Evolutionary conservation across 2,888 invertebrate species (phyloP).

Genomic region (Drosophila pseudotalamancana): DNA sequence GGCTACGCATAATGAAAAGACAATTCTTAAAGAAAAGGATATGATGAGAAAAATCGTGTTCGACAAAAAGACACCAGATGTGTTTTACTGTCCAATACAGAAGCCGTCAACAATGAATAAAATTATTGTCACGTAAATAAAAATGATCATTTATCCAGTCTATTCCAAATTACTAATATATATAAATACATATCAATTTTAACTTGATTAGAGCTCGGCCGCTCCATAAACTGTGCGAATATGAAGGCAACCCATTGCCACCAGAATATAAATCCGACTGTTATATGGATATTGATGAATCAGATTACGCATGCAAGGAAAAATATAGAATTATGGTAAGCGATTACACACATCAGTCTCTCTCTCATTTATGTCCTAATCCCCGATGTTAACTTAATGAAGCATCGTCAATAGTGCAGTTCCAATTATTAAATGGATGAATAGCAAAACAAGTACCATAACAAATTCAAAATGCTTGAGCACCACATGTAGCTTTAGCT

Average conservation of each 20-base stretch:
- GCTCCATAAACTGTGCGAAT: slow-evolving; percentile 90
- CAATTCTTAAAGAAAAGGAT: slow-evolving; percentile 86
- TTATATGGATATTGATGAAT: slow-evolving; percentile 92
- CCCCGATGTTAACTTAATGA: slow-evolving; percentile 12
- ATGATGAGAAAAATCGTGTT: slow-evolving; percentile 92
- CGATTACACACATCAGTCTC: neutral
- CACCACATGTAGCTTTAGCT: too few species aligned
- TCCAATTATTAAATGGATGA: neutral
- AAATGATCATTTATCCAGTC: neutral
- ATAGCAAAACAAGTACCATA: neutral
- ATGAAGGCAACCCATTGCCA: slow-evolving; percentile 88
- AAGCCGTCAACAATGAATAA: slow-evolving; percentile 91
- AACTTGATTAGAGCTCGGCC: slow-evolving; percentile 86
- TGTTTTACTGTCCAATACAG: slow-evolving; percentile 91
- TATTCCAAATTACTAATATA: neutral
- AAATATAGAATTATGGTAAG: slow-evolving; percentile 92
- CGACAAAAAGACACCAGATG: slow-evolving; percentile 91
- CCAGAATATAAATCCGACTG: slow-evolving; percentile 91
- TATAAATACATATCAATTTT: neutral
- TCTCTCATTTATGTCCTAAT: neutral
- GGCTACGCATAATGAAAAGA: slow-evolving; percentile 76
- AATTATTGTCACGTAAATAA: slow-evolving; percentile 87
- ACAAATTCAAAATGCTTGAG: neutral
- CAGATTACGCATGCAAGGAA: slow-evolving; percentile 92
- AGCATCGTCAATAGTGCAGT: neutral